Evolutionary conservation across 2,888 invertebrate genomes (phyloP).

Genomic region (Synanthedon formicaeformis): DNA sequence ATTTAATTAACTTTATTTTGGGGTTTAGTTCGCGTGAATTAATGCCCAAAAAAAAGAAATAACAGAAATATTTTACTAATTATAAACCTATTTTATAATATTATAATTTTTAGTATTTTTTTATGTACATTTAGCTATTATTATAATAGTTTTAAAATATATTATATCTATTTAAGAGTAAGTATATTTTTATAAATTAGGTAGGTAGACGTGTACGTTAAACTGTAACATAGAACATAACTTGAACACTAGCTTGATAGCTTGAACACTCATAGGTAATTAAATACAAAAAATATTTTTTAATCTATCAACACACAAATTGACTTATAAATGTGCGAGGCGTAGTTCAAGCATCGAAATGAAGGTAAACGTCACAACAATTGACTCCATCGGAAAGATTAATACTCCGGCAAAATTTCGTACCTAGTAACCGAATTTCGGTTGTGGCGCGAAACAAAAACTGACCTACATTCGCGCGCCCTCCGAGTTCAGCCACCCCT

Average conservation of each 20-base stretch:
- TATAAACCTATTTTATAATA: too few relatives aligned
- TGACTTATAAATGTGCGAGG: too few relatives aligned
- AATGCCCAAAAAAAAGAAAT: not conserved
- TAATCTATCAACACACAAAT: not conserved
- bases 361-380: constrained; percentile 22
- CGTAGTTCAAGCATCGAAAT: constrained; percentile 3
- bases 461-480: constrained; percentile 66
- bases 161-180: too few relatives aligned
- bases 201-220: too few relatives aligned
- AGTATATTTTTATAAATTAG: too few relatives aligned
- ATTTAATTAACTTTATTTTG: not conserved
- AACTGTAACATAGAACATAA: too few relatives aligned
- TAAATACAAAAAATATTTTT: not conserved
- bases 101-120: not conserved
- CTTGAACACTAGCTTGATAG: too few relatives aligned
- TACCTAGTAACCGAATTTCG: constrained; percentile 69
- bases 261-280: too few relatives aligned
- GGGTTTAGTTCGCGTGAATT: not conserved
- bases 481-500: constrained; percentile 66
- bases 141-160: too few relatives aligned
- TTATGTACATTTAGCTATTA: too few relatives aligned
- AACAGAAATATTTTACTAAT: too few relatives aligned
- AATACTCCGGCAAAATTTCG: constrained; percentile 4
- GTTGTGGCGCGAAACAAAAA: constrained; percentile 65
- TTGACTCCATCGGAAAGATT: constrained; percentile 15